phyloP scores from a whole-genome alignment of 2,888 invertebrate genomes.

The Cephus pygmeus region DNA sequence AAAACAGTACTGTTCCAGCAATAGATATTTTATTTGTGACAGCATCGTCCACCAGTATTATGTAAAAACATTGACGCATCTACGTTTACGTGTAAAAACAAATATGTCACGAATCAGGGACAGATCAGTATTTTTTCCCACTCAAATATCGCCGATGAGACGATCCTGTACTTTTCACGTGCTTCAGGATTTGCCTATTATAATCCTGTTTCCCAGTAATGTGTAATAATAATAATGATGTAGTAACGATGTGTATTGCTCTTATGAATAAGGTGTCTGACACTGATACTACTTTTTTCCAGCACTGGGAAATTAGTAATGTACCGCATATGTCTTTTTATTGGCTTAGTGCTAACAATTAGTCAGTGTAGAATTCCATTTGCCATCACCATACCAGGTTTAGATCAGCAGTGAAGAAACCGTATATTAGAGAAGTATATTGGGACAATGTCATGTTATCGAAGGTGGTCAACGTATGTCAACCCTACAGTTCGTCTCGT shows the following conservation, averaged over 20 bases:
- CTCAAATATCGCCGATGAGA: no score
- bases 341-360: background rate
- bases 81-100: no score
- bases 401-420: background rate
- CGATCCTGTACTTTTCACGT: no score
- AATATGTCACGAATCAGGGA: no score
- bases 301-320: background rate
- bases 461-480: background rate
- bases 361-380: background rate
- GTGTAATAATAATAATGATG: background rate
- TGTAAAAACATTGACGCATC: background rate
- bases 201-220: no score
- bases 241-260: background rate
- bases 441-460: background rate
- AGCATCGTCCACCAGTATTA: background rate
- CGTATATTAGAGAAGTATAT: background rate
- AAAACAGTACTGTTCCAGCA: background rate
- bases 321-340: background rate
- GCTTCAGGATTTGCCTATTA: no score
- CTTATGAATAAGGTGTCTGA: background rate
- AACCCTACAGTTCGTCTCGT: background rate
- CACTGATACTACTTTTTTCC: background rate
- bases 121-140: no score
- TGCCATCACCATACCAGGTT: background rate
- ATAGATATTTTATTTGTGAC: background rate